Percentiles rank a stretch among this genome's conserved stretches.
Conservation (phyloP, 2,888 invertebrate species). For the Drosophila lacicola region DNA sequence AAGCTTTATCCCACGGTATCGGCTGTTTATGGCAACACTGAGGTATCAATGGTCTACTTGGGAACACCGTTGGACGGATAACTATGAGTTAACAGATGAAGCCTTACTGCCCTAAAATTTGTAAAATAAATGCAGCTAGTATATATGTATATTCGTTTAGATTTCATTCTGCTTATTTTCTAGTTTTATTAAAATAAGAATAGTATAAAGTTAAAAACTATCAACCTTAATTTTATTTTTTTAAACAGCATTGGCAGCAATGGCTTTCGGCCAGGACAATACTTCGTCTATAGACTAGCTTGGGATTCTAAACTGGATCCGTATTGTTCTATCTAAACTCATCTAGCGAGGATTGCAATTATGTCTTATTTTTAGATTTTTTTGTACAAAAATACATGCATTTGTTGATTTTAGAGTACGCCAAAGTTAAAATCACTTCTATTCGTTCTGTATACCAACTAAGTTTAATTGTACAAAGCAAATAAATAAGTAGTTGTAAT, state of each 20-base stretch:
- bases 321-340: no score
- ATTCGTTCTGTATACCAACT: constrained; percentile 39
- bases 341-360: neutral
- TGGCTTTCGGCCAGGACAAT: no score
- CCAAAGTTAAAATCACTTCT: constrained; percentile 63
- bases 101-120: constrained; percentile 73
- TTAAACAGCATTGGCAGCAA: no score
- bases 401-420: constrained; percentile 63
- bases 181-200: constrained; percentile 29
- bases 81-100: constrained; percentile 72
- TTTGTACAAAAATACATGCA: constrained; percentile 62
- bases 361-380: constrained; percentile 54
- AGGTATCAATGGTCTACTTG: constrained; percentile 99
- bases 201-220: no score
- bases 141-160: constrained; percentile 34
- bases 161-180: constrained; percentile 37
- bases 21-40: constrained; percentile 99
- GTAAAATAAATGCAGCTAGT: constrained; percentile 51
- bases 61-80: constrained; percentile 98
- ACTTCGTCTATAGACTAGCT: no score
- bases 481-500: constrained; percentile 55
- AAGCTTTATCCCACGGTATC: constrained; percentile 97
- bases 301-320: no score
- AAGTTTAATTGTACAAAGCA: constrained; percentile 51
- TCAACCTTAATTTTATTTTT: no score